Evolutionary conservation across 2,888 invertebrate species (phyloP).

Genomic region (Camponotus fellah): DNA sequence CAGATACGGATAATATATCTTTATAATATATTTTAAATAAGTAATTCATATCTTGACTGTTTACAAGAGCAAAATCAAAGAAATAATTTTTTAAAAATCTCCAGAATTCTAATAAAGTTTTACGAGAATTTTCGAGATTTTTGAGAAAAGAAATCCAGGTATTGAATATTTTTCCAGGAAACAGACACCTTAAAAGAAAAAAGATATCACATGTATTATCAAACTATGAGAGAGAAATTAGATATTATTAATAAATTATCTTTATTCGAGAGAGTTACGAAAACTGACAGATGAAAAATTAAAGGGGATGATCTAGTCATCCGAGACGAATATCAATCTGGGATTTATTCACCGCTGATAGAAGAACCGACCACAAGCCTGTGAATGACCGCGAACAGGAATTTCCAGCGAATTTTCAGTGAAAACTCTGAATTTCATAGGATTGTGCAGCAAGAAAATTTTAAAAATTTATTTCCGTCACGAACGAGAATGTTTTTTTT

Average conservation of each 20-base stretch:
- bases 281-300: not conserved
- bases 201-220: not conserved
- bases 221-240: not conserved
- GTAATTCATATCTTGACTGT: too few relatives aligned
- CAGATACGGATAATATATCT: too few relatives aligned
- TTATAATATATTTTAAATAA: too few relatives aligned
- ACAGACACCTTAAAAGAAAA: not conserved
- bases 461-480: not conserved
- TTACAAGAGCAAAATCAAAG: too few relatives aligned
- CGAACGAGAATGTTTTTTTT: not conserved
- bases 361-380: slow-evolving; percentile 2
- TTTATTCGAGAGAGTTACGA: not conserved
- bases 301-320: not conserved
- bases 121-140: too few relatives aligned
- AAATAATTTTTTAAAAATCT: too few relatives aligned
- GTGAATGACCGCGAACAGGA: not conserved
- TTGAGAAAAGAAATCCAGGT: too few relatives aligned
- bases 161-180: too few relatives aligned
- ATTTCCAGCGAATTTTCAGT: not conserved
- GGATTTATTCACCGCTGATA: not conserved
- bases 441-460: not conserved
- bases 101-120: too few relatives aligned
- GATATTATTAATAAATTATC: not conserved
- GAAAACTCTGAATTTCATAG: not conserved
- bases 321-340: not conserved